Evolutionary conservation across 2,888 invertebrate species (phyloP), one percentile per base, ranked within the genome.

Genomic region (Perizoma affinitatum): DNA sequence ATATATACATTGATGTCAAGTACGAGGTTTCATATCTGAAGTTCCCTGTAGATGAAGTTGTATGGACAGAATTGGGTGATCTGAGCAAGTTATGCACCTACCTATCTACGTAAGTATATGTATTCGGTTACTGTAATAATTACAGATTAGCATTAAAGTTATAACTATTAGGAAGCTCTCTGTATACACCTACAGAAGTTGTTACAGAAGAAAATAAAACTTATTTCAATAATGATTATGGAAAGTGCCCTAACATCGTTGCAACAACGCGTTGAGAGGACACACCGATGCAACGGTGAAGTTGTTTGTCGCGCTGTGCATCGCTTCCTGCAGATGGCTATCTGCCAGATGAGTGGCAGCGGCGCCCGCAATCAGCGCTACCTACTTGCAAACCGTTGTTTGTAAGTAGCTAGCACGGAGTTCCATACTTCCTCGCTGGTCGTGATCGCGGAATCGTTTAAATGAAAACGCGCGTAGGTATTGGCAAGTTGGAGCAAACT

Each of bases 241-340:
- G 3, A 22, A 22, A 22, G 22, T 22, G 22, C 1, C 10, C 5
- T 3, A 42, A 4, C n/a, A 10, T n/a, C 1, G n/a, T 41, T 9
- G 42, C 10, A 42, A 42, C 5, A 42, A n/a, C 42, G 42, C 10
- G 42, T 10, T 42, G 42, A 42, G 10, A n/a, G 42, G 42, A 42
- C 42, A 42, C 42, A 36, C 38, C 10, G 35, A 35, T 47, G 6
- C n/a, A 35, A 47, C 47, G 8, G 47, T 35, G 35, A 35, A 35
- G 47, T 6, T 3, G 47, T 47, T 47, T 22, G 6, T 34, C 40
- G 10, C 33, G 35, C 7, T 41, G 42, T 35, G 41, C 43, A 49
- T n/a, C 9, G 48, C 42, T 48, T 36, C n/a, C 43, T 55, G 49
- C 56, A 41, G 56, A 49, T 56, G 44, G 5, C 44, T 56, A 56